Evolutionary conservation across 2,888 invertebrate species (phyloP).

Genomic region (Thumatha senex): DNA sequence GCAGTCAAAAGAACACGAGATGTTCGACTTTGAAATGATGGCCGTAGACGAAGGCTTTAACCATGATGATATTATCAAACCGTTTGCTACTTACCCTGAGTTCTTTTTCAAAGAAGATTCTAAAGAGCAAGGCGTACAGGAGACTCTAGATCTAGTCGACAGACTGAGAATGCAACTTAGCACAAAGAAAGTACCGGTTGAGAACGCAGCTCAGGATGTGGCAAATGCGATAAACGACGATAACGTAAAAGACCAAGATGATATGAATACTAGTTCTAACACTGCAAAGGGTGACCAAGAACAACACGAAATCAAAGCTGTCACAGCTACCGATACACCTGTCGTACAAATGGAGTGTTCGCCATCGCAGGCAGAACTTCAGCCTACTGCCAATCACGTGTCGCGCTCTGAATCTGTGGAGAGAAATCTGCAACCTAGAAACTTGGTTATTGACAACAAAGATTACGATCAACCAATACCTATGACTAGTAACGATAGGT

Average conservation of each 20-base stretch:
- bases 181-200: conserved; percentile 85
- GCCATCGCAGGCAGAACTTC: conserved; percentile 39
- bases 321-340: neutral
- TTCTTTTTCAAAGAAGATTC: conserved; percentile 90
- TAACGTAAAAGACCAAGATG: conserved; percentile 46
- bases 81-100: conserved; percentile 86
- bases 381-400: conserved; percentile 42
- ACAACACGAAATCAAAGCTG: neutral
- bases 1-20: conserved; percentile 85
- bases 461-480: conserved; percentile 49
- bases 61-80: conserved; percentile 85
- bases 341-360: conserved; percentile 18
- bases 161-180: conserved; percentile 89
- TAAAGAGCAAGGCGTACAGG: conserved; percentile 90
- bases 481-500: conserved; percentile 60
- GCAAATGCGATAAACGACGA: conserved; percentile 49
- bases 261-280: conserved; percentile 37
- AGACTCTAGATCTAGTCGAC: conserved; percentile 92
- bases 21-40: conserved; percentile 86
- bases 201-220: conserved; percentile 70
- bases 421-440: conserved; percentile 36
- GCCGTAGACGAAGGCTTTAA: conserved; percentile 87
- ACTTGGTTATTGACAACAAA: conserved; percentile 37
- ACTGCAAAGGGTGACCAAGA: conserved; percentile 45
- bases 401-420: conserved; percentile 30